These are phyloP conservation scores for Encarsia formosa DNA, from an alignment of 2,888 invertebrate species.

Conservation along the genomic window DNA sequence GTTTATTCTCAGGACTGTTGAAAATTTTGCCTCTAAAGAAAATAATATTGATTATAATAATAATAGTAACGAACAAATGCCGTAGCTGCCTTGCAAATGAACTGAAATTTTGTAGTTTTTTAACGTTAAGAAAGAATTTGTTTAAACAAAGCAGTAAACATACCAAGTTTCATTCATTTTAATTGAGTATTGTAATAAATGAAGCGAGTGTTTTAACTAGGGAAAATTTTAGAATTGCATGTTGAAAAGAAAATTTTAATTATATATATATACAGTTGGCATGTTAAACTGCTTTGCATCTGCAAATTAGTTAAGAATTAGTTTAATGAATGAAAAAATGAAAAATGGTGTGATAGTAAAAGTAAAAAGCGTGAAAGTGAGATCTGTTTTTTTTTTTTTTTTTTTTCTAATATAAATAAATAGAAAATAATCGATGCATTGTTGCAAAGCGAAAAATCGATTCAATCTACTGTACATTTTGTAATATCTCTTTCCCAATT, in stretches of 20 bases:
- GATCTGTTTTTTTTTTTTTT: constrained; percentile 21
- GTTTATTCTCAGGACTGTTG: constrained; percentile 14
- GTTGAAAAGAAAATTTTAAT: too few species aligned
- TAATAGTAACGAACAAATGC: constrained; percentile 24
- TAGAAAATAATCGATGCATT: constrained; percentile 19
- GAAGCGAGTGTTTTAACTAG: constrained; percentile 9
- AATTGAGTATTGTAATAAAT: constrained; percentile 10
- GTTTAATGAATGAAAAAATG: constrained; percentile 15
- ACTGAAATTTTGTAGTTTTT: constrained; percentile 18
- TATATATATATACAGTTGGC: constrained; percentile 5
- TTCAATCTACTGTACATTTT: constrained; percentile 48
- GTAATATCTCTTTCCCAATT: constrained; percentile 46
- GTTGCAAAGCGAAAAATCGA: constrained; percentile 33
- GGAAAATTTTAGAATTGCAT: too few species aligned
- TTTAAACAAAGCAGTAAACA: constrained; percentile 24
- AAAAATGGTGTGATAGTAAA: constrained; percentile 20
- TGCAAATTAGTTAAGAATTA: not conserved
- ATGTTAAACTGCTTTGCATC: constrained; percentile 25
- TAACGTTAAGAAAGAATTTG: constrained; percentile 2
- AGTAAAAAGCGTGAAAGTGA: constrained; percentile 20
- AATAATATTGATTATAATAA: not conserved
- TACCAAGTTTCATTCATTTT: constrained; percentile 8
- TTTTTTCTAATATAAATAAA: constrained; percentile 18
- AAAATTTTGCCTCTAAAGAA: constrained; percentile 6
- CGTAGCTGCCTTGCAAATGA: constrained; percentile 23